These are phyloP conservation scores for Goniozus legneri DNA, from an alignment of 1,140 invertebrate species.

Conservation along the genomic window DNA sequence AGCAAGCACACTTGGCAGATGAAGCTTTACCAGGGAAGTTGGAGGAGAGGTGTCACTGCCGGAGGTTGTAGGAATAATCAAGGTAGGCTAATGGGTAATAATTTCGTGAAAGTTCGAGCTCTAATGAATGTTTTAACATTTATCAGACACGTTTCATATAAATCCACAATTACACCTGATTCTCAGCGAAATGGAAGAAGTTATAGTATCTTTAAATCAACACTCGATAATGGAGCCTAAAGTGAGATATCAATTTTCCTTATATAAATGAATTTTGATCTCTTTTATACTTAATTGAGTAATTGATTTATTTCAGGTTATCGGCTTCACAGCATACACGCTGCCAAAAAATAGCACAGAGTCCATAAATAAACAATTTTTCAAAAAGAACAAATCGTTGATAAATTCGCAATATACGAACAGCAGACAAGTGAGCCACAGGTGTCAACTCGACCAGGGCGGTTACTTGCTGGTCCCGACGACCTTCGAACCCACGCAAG, in stretches of 20 bases:
- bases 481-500: slow-evolving; percentile 87
- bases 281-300: background rate
- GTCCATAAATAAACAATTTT: slow-evolving; percentile 71
- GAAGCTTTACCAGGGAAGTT: slow-evolving; percentile 79
- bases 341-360: slow-evolving; percentile 69
- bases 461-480: slow-evolving; percentile 85
- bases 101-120: background rate
- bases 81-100: slow-evolving; percentile 57
- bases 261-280: background rate
- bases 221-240: slow-evolving; percentile 90
- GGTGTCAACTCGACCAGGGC: slow-evolving; percentile 79
- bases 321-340: slow-evolving; percentile 88
- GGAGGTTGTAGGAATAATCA: slow-evolving; percentile 89
- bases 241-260: slow-evolving; percentile 39
- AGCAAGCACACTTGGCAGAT: slow-evolving; percentile 82
- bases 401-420: slow-evolving; percentile 91
- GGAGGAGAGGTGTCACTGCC: slow-evolving; percentile 84
- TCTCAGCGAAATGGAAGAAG: slow-evolving; percentile 78
- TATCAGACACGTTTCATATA: slow-evolving; percentile 86
- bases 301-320: slow-evolving; percentile 58
- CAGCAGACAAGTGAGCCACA: slow-evolving; percentile 78
- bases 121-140: background rate
- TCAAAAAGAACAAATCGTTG: slow-evolving; percentile 83
- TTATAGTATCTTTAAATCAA: slow-evolving; percentile 84
- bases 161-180: slow-evolving; percentile 85